Conservation (phyloP, 2,888 invertebrate genomes). For the Maniola hyperantus region DNA sequence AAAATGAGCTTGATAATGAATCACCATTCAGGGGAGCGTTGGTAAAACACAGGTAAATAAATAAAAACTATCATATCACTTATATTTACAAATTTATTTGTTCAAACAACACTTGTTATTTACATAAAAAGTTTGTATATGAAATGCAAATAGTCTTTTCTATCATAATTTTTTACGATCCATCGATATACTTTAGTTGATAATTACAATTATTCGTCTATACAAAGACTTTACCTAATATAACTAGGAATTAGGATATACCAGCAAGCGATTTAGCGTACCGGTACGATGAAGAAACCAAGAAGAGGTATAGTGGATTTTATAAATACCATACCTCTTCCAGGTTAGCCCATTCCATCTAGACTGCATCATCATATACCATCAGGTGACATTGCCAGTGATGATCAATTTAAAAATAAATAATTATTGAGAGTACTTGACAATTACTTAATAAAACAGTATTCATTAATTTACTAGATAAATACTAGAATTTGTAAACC, state of each 20-base stretch:
- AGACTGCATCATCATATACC: neutral
- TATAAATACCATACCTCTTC: neutral
- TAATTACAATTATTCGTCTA: constrained; percentile 14
- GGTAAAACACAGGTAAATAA: neutral
- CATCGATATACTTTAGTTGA: constrained; percentile 3
- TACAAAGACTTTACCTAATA: constrained; percentile 7
- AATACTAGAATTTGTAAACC: neutral
- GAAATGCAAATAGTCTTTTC: constrained; percentile 24
- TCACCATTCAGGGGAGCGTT: neutral
- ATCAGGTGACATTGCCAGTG: neutral
- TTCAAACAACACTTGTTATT: constrained; percentile 23
- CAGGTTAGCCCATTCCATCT: neutral
- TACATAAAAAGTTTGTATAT: constrained; percentile 24
- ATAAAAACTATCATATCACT: neutral
- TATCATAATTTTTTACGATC: neutral
- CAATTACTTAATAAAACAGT: neutral
- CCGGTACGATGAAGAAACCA: neutral
- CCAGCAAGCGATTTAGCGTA: constrained; percentile 1
- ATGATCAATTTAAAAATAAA: neutral
- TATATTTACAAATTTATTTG: constrained; percentile 27
- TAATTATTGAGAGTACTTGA: neutral
- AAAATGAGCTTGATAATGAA: too few species aligned
- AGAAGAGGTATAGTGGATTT: neutral
- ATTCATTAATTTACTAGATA: neutral
- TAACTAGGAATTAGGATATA: constrained; percentile 11